Evolutionary conservation across 2,797 vertebrate genomes (phyloP), one percentile per base, ranked within the genome.

Genomic region (Oceanodroma leucorhoa): DNA sequence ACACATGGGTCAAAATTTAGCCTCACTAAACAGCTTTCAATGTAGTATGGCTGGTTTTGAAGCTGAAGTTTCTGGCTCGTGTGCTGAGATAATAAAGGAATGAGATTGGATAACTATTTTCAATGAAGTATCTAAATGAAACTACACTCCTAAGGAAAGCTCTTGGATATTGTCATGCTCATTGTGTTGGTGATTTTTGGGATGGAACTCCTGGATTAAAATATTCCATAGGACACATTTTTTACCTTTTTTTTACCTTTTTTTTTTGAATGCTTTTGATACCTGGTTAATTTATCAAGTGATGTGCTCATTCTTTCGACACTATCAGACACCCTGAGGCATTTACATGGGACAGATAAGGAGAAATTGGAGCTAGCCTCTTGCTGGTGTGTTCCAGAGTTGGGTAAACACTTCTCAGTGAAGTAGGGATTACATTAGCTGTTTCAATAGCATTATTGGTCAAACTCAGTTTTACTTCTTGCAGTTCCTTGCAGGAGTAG

Each of bases 231-330:
- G 17, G 5, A 3, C 10, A 6, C 6, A 71, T 23, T n/a, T 30
- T 5, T 75, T 36, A 0, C 11, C 3, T 9, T n/a, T 34, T 46
- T 46, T 23, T 21, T n/a, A n/a, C n/a, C n/a, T n/a, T 48, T 21
- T 36, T 36, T 36, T 36, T 36, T 36, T 36, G 1, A 36, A 41
- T 71, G 8, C 6, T 83, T 91, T 85, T 71, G 13, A 12, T 61
- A 36, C 2, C 22, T 45, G 8, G 20, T 79, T 79, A n/a, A 58
- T 8, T 69, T 76, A 14, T 4, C 4, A 58, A 48, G 20, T 60
- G 22, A 41, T 58, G 8, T 30, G n/a, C 20, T 77, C 45, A 82
- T 93, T 77, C 50, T 71, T 75, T 55, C 8, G 12, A 41, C 4
- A 0, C 38, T 50, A 13, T 76, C 45, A 61, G 55, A 16, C 1